Base-by-base conservation (phyloP, 2,888 invertebrate genomes). In the Itoplectis maculator region DNA sequence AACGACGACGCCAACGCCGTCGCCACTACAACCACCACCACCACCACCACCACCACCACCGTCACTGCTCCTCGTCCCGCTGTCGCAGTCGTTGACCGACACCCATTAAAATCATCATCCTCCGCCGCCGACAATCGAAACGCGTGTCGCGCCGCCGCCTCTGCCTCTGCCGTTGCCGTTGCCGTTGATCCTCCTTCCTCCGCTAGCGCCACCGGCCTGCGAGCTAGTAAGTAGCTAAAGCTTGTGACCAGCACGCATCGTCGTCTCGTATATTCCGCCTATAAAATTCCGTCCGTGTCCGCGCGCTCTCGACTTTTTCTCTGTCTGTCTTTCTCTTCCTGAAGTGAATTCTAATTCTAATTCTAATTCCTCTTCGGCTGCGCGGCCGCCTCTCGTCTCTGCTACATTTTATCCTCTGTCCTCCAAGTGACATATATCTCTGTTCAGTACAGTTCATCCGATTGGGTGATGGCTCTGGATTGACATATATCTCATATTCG, bases 211-310 rank as follows among this genome's bases (percentile, higher is more conserved):
- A 89, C 88, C 88, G 89, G 88, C 83, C 85, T 86, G 83, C 92
- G 90, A 92, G 91, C 92, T 92, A 92, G 92, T 92, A 92, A 92
- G 92, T 92, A 92, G 92, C 91, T 92, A 49, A 68, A 54, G 81
- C 81, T 80, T 79, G 66, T 79, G 59, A 77, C 54, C 73, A 78
- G 72, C 61, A 70, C 77, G 69, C 77, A 68, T 40, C 77, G 59
- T 69, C 77, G 69, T 49, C n/a, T n/a, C n/a, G n/a, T n/a, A n/a
- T 29, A 51, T 56, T n/a, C 18, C 56, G 23, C n/a, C n/a, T 51
- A 47, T 42, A 51, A 49, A 49, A 40, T 49, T 40, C 23, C 65
- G 65, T 51, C 49, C 51, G 45, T n/a, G 40, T 29, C 40, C 70
- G 69, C 70, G 51, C 78, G 66, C 59, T 66, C 35, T 65, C 73